Evolutionary conservation across 2,888 invertebrate genomes (phyloP).

Genomic region (Diarsia dahlii): DNA sequence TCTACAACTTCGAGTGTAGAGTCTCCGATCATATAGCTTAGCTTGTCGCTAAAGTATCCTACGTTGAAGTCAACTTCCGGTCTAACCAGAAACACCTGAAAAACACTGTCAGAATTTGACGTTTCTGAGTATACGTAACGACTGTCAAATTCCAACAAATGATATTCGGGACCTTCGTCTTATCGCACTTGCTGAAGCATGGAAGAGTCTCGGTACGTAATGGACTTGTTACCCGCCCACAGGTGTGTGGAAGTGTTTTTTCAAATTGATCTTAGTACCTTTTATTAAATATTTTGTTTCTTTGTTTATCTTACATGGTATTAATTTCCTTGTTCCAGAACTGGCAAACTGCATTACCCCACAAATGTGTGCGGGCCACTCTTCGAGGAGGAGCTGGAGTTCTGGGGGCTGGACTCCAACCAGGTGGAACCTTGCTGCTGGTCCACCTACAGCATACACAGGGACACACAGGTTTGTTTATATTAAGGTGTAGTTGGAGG

Average conservation of each 20-base stretch:
- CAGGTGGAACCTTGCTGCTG: slow-evolving; percentile 99
- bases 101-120: too few relatives aligned
- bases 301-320: background rate
- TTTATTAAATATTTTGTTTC: too few relatives aligned
- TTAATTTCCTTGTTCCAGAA: slow-evolving; percentile 89
- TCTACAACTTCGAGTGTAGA: too few relatives aligned
- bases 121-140: background rate
- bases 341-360: slow-evolving; percentile 98
- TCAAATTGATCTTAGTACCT: too few relatives aligned
- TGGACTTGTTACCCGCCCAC: background rate
- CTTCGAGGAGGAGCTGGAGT: slow-evolving; percentile 98
- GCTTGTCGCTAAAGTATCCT: too few relatives aligned
- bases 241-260: too few relatives aligned
- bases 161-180: background rate
- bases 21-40: too few relatives aligned
- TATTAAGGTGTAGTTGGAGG: background rate
- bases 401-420: slow-evolving; percentile 99
- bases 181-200: too few relatives aligned
- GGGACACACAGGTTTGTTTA: slow-evolving; percentile 93
- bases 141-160: background rate
- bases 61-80: too few relatives aligned
- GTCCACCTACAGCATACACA: slow-evolving; percentile 98
- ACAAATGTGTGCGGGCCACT: slow-evolving; percentile 99
- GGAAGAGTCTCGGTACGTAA: background rate
- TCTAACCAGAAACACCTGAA: too few relatives aligned